Evolutionary conservation across 2,797 vertebrate genomes (phyloP).

Genomic region (Rhabdomys pumilio): DNA sequence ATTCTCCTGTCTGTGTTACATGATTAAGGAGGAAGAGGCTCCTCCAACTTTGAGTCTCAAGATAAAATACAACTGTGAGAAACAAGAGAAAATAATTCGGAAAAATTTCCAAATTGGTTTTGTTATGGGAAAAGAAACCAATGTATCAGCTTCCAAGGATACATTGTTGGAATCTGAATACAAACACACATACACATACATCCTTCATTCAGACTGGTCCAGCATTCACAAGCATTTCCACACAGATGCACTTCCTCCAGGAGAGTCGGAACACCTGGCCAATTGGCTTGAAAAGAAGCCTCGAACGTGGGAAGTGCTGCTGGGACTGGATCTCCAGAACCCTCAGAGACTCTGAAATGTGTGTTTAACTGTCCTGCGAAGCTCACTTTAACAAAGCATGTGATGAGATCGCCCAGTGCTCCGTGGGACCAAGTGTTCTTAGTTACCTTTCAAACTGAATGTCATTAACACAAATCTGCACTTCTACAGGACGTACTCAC

Average conservation of each 20-base stretch:
- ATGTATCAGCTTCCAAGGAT: conserved; percentile 10
- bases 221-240: neutral
- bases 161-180: conserved; percentile 42
- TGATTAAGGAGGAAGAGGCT: neutral
- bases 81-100: conserved; percentile 13
- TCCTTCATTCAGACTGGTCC: neutral
- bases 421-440: conserved; percentile 64
- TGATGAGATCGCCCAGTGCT: conserved; percentile 38
- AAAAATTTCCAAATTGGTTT: conserved; percentile 25
- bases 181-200: neutral
- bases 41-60: neutral
- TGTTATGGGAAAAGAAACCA: conserved; percentile 31
- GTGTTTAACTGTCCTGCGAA: conserved; percentile 37
- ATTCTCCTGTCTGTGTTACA: neutral
- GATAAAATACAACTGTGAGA: conserved; percentile 16
- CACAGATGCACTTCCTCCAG: conserved; percentile 48
- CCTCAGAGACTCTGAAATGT: conserved; percentile 55
- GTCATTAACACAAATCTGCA: conserved; percentile 46
- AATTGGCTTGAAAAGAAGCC: conserved; percentile 48
- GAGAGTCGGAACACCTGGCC: conserved; percentile 72
- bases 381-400: conserved; percentile 41
- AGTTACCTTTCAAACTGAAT: conserved; percentile 62
- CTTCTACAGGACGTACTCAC: conserved; percentile 29
- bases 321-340: conserved; percentile 56
- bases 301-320: conserved; percentile 18